phyloP scores from a whole-genome alignment of 2,888 invertebrate species.

The Mesodorylaimus sp. region DNA sequence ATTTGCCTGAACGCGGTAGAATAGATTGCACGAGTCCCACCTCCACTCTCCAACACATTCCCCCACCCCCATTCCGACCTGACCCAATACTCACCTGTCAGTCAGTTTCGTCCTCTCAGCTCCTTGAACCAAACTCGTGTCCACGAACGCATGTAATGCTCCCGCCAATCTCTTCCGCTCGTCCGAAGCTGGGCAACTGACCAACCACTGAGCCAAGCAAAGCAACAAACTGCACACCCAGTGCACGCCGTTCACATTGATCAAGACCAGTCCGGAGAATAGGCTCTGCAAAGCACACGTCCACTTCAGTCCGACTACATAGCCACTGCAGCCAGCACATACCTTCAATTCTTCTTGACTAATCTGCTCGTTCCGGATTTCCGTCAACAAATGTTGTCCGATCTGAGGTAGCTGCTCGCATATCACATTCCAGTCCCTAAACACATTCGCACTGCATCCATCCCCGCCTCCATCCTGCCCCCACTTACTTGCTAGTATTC shows the following conservation, averaged over 20 bases:
- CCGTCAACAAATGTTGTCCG: background rate
- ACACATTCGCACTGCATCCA: too few relatives aligned
- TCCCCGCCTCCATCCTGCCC: too few relatives aligned
- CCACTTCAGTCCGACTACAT: background rate
- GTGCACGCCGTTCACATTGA: background rate
- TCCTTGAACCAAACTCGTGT: background rate
- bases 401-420: background rate
- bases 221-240: slow-evolving; percentile 13
- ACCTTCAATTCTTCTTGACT: slow-evolving; percentile 1
- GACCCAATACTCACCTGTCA: background rate
- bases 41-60: too few relatives aligned
- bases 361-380: background rate
- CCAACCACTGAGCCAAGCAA: slow-evolving; percentile 18
- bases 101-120: background rate
- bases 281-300: background rate
- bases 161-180: background rate
- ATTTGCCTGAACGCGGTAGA: background rate
- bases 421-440: background rate
- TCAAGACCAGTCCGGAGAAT: background rate
- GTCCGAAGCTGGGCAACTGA: slow-evolving; percentile 8
- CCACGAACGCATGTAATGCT: background rate
- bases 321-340: background rate
- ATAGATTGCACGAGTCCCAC: too few relatives aligned
- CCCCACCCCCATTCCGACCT: too few relatives aligned
- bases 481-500: too few relatives aligned